Evolutionary conservation across 2,797 vertebrate genomes (phyloP).

Genomic region (Poecilia wingei): DNA sequence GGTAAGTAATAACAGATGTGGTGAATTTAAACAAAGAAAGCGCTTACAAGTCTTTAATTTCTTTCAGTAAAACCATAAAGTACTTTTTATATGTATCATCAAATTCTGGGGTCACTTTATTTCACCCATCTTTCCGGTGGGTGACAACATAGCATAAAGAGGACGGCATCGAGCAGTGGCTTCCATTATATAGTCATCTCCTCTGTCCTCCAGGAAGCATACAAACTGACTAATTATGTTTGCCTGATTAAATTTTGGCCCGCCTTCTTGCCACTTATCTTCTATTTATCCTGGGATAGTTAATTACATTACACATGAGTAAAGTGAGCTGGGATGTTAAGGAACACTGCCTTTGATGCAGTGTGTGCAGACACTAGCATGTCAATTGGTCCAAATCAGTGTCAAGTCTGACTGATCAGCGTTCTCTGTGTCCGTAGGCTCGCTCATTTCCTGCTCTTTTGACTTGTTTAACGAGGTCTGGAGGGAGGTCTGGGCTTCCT

Average conservation of each 20-base stretch:
- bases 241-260: conserved; percentile 67
- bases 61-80: neutral
- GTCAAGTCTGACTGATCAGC: conserved; percentile 65
- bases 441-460: conserved; percentile 66
- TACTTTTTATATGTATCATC: conserved; percentile 19
- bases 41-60: neutral
- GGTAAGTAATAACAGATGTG: neutral
- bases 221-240: conserved; percentile 70
- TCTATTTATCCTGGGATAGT: conserved; percentile 58
- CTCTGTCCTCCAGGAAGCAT: conserved; percentile 62
- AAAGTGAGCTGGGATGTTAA: conserved; percentile 49
- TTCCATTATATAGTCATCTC: conserved; percentile 44
- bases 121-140: conserved; percentile 24
- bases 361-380: conserved; percentile 41
- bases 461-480: conserved; percentile 63
- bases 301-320: conserved; percentile 62
- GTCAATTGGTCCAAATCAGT: conserved; percentile 64
- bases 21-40: neutral
- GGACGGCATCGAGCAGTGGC: conserved; percentile 30
- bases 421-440: conserved; percentile 55
- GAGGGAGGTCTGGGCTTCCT: conserved; percentile 56
- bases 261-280: conserved; percentile 60
- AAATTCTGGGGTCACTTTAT: conserved; percentile 19
- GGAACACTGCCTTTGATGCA: conserved; percentile 43
- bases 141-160: conserved; percentile 26